A percentile compares a stretch with the other conserved stretches of the same genome.
Evolutionary conservation across 2,113 vertebrate genomes (phyloP).

Genomic region (Pipa parva): DNA sequence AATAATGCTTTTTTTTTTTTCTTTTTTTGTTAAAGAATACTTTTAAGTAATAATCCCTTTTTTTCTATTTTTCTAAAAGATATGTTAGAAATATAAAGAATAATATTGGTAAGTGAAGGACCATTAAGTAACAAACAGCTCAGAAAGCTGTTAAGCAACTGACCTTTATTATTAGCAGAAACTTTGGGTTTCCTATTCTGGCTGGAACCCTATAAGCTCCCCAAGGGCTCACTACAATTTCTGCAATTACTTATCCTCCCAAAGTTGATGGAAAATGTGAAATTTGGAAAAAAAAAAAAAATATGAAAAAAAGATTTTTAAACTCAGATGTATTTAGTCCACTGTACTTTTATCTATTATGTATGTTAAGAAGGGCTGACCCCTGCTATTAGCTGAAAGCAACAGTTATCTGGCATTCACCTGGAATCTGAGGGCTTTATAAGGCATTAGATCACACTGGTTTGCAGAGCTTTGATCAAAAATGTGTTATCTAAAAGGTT

Average conservation of each 20-base stretch:
- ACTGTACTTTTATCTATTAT: slow-evolving; percentile 12
- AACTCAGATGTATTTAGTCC: slow-evolving; percentile 8
- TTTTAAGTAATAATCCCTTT: slow-evolving; percentile 30
- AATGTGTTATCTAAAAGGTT: not conserved
- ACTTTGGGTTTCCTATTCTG: slow-evolving; percentile 29
- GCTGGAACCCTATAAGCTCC: slow-evolving; percentile 41
- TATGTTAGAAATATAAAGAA: slow-evolving; percentile 25
- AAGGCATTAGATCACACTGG: not conserved
- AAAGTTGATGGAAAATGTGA: slow-evolving; percentile 42
- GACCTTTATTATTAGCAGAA: slow-evolving; percentile 29
- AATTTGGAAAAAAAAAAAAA: slow-evolving; percentile 39
- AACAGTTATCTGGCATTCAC: slow-evolving; percentile 29
- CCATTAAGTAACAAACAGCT: slow-evolving; percentile 16
- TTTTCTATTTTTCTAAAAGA: no score
- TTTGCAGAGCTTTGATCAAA: not conserved
- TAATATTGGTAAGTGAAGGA: slow-evolving; percentile 10
- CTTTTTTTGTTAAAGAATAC: slow-evolving; percentile 31
- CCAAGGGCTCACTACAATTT: slow-evolving; percentile 20
- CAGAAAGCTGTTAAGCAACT: slow-evolving; percentile 21
- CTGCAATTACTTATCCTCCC: slow-evolving; percentile 39
- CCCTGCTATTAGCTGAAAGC: slow-evolving; percentile 17
- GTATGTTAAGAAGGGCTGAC: slow-evolving; percentile 5
- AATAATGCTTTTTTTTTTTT: slow-evolving; percentile 38
- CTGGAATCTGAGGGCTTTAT: slow-evolving; percentile 38
- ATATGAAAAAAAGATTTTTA: slow-evolving; percentile 15